Percentiles rank a stretch among this genome's conserved stretches.
Evolutionary conservation across 2,113 vertebrate species (phyloP).

Genomic region (Pygathrix nemaeus): DNA sequence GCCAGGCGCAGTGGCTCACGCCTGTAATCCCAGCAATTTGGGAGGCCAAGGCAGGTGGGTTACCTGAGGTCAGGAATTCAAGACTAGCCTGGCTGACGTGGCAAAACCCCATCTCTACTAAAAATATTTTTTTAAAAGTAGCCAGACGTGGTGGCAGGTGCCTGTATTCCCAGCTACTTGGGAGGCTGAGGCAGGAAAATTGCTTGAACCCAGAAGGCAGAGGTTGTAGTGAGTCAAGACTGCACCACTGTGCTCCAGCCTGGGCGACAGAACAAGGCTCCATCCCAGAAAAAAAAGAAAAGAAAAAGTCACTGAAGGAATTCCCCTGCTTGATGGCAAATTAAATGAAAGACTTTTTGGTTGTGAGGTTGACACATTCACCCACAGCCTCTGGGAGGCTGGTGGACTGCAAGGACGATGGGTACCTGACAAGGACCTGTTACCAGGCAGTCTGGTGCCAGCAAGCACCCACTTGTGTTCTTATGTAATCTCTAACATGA

Average conservation of each 20-base stretch:
- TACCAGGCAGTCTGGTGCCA: too few relatives aligned
- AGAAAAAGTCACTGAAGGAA: not conserved
- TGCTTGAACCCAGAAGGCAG: not conserved
- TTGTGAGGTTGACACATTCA: not conserved
- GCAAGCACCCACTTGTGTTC: not conserved
- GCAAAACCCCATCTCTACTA: not conserved
- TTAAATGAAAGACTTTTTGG: not conserved
- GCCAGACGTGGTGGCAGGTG: too few relatives aligned
- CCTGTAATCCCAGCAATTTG: not conserved
- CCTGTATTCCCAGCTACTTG: not conserved
- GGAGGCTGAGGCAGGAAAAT: not conserved
- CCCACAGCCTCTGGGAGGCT: not conserved
- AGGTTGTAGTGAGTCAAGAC: not conserved
- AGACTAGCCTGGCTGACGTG: not conserved
- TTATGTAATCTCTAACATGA: not conserved
- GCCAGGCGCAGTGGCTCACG: not conserved
- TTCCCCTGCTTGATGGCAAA: not conserved
- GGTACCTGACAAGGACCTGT: not conserved
- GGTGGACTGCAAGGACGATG: not conserved
- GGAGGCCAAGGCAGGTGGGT: not conserved
- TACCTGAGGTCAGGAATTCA: not conserved
- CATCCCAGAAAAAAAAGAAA: not conserved
- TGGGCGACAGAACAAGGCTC: not conserved
- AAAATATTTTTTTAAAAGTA: not conserved
- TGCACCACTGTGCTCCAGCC: not conserved